Base-by-base conservation (phyloP, 2,888 invertebrate species). In the Phlogophora meticulosa region DNA sequence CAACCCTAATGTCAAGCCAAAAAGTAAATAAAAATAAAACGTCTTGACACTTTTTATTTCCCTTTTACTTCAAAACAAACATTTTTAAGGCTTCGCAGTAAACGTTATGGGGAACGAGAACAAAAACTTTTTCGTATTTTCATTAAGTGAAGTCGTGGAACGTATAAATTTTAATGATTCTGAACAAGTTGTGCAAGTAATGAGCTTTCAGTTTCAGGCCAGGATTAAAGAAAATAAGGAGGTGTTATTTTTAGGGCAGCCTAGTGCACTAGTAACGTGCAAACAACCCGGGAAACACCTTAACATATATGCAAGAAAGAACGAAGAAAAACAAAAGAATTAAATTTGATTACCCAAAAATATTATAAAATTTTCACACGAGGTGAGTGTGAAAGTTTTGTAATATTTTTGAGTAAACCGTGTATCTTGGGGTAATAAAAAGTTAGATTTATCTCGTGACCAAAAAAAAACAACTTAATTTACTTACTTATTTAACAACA, bases 131-230 rank as follows among this genome's bases (percentile, higher is more conserved):
- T 87, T 82, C 85, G 82, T 84, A 87, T 91, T 90, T 91, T 90
- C 90, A 91, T 91, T 89, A 88, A 85, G 83, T 84, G 81, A 88
- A 91, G 87, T 91, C 88, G 85, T 86, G 85, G 84, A 86, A 88
- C 87, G 88, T 90, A 91, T 92, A 92, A 91, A 92, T 90, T 92
- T 90, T 92, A 92, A 93, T 91, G 92, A 92, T 92, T 91, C 85
- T 86, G 77, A 87, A 86, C 89, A 90, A 91, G 90, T 91, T 91
- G 80, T 80, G 86, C 84, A 85, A 87, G 90, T 91, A 92, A 92
- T 91, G 89, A 91, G 90, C 86, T 89, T 85, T 87, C 77, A 84
- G 87, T 86, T 88, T 81, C 76, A 83, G 72, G 72, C 82, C 74
- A 76, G 49, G 67, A 78, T 70, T 72, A 62, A 70, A 75, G 79